Conservation (phyloP, 2,797 vertebrate species). For the Phyllotis vaccarum region DNA sequence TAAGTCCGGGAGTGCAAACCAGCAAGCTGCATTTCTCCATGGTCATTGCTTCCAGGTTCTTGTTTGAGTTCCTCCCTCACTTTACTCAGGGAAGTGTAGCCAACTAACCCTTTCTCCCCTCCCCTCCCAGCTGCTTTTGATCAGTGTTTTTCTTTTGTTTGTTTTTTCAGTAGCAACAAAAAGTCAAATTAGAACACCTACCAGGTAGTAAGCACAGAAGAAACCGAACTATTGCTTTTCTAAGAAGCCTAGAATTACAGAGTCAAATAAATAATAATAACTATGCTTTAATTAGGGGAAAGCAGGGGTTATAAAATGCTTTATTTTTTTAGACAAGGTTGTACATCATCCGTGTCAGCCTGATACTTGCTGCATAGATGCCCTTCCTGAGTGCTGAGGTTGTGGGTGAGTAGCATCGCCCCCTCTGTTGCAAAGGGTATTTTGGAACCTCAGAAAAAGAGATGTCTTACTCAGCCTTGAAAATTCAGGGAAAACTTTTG, state of each 20-base stretch:
- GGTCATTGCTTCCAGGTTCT: not conserved
- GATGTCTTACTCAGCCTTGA: not conserved
- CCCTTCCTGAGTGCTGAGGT: not conserved
- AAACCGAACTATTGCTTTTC: not conserved
- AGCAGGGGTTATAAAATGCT: not conserved
- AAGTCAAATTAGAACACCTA: not conserved
- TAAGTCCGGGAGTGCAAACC: not conserved
- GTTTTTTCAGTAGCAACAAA: not conserved
- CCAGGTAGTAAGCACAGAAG: not conserved
- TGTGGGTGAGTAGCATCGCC: too few relatives aligned
- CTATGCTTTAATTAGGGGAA: not conserved
- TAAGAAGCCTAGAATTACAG: not conserved
- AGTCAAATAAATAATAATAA: constrained; percentile 34
- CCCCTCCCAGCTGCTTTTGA: not conserved
- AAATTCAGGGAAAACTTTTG: not conserved
- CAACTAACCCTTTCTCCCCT: not conserved
- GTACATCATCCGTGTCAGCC: not conserved
- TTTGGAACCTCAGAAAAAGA: not conserved
- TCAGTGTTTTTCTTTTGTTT: not conserved
- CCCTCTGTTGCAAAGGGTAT: not conserved
- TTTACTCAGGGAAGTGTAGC: not conserved
- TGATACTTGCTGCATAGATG: not conserved
- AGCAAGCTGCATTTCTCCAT: not conserved
- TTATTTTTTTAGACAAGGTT: not conserved
- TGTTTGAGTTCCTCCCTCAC: not conserved